These are phyloP conservation scores for Alauda arvensis DNA, from an alignment of 2,797 vertebrate species.

Conservation along the genomic window DNA sequence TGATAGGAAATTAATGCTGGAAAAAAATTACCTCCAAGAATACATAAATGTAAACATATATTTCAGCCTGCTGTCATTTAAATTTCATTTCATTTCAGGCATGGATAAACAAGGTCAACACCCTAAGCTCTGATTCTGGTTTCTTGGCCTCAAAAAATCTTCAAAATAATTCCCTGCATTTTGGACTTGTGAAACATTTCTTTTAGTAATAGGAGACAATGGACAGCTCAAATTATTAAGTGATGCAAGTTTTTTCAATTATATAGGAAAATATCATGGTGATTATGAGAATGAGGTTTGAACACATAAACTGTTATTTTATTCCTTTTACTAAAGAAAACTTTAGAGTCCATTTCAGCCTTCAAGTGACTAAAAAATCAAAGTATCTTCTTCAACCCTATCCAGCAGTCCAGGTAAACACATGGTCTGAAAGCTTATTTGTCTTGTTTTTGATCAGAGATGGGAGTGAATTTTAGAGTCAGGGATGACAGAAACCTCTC, in stretches of 20 bases:
- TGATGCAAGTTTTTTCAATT: not conserved
- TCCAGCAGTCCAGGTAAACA: not conserved
- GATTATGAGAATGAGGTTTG: not conserved
- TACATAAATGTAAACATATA: not conserved
- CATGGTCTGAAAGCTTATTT: not conserved
- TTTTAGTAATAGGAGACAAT: not conserved
- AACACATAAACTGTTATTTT: not conserved
- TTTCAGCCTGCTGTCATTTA: not conserved
- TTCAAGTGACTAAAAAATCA: not conserved
- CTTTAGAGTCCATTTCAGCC: not conserved
- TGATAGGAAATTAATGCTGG: not conserved
- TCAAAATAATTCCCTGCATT: not conserved
- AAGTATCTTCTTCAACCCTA: not conserved
- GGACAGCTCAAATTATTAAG: not conserved
- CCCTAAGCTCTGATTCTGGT: not conserved
- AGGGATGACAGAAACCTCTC: not conserved
- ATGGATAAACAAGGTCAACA: not conserved
- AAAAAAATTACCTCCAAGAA: not conserved
- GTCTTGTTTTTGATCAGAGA: not conserved
- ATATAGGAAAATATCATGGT: not conserved
- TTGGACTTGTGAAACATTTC: not conserved
- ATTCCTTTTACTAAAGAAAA: not conserved
- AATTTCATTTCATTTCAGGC: not conserved
- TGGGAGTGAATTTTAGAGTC: not conserved
- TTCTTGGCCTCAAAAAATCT: not conserved